Evolutionary conservation across 2,113 vertebrate species (phyloP).

Genomic region (Rhinopithecus roxellana): DNA sequence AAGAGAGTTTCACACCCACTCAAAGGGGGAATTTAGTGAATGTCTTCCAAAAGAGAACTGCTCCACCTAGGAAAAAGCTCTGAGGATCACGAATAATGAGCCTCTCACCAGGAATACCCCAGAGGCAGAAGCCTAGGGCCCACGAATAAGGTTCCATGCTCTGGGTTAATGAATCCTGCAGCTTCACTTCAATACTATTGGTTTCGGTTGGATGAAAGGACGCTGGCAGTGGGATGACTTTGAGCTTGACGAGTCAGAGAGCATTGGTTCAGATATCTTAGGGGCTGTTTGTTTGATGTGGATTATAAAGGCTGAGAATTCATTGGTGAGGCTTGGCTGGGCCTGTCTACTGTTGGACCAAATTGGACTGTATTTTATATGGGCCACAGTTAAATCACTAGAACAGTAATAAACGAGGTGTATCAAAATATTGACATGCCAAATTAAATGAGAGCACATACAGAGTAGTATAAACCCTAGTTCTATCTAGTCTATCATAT

Average conservation of each 20-base stretch:
- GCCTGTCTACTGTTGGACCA: background rate
- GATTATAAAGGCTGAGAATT: constrained; percentile 40
- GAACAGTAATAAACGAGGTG: constrained; percentile 59
- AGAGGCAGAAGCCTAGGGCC: background rate
- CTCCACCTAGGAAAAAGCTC: background rate
- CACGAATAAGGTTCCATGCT: background rate
- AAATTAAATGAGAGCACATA: constrained; percentile 25
- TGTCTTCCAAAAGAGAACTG: background rate
- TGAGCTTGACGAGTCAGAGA: constrained; percentile 44
- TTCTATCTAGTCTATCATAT: background rate
- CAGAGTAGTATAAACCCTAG: background rate
- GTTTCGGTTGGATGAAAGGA: constrained; percentile 13
- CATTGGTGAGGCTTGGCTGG: constrained; percentile 52
- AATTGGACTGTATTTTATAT: constrained; percentile 36
- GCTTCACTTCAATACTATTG: background rate
- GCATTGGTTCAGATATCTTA: constrained; percentile 21
- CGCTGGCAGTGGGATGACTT: background rate
- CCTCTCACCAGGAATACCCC: background rate
- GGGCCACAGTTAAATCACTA: background rate
- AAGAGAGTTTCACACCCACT: background rate
- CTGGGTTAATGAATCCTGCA: background rate
- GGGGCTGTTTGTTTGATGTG: constrained; percentile 44
- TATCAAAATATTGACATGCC: constrained; percentile 56
- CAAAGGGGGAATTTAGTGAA: background rate
- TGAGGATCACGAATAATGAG: background rate